These are phyloP conservation scores for Sesia bembeciformis DNA, from an alignment of 2,888 invertebrate genomes.

Conservation along the genomic window DNA sequence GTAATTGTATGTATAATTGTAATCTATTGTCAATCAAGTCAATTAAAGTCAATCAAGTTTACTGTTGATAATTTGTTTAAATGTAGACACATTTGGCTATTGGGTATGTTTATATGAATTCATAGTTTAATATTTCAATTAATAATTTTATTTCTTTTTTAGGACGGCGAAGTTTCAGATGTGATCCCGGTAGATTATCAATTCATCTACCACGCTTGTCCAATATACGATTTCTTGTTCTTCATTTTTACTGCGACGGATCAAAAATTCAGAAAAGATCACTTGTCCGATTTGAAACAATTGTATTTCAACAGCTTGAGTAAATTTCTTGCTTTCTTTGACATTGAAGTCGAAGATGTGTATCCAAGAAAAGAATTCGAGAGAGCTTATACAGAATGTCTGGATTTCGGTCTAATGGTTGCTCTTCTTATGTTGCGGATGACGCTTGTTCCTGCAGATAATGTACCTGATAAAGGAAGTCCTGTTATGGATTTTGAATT, in stretches of 20 bases:
- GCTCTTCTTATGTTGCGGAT: slow-evolving; percentile 1
- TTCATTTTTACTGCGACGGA: slow-evolving; percentile 1
- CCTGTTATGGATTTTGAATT: neutral
- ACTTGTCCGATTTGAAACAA: slow-evolving; percentile 1
- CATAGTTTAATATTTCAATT: too few species aligned
- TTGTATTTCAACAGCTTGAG: slow-evolving; percentile 2
- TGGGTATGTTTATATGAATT: too few species aligned
- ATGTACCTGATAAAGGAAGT: neutral
- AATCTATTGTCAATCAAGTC: too few species aligned
- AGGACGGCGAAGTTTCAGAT: neutral
- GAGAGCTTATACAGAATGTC: slow-evolving; percentile 1
- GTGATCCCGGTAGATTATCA: slow-evolving; percentile 2
- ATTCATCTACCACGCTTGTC: neutral
- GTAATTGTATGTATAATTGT: too few species aligned
- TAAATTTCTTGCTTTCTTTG: slow-evolving; percentile 1
- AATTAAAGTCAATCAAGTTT: too few species aligned
- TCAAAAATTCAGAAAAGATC: slow-evolving; percentile 1
- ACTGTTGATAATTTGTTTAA: too few species aligned
- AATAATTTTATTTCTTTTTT: neutral
- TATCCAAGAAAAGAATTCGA: slow-evolving; percentile 4
- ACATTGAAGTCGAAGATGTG: slow-evolving; percentile 1
- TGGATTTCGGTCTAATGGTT: slow-evolving; percentile 2
- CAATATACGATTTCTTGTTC: slow-evolving; percentile 1
- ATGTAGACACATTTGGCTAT: too few species aligned
- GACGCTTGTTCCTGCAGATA: neutral